Base-by-base conservation (phyloP, 2,888 invertebrate species). In the Gibbula magus region DNA sequence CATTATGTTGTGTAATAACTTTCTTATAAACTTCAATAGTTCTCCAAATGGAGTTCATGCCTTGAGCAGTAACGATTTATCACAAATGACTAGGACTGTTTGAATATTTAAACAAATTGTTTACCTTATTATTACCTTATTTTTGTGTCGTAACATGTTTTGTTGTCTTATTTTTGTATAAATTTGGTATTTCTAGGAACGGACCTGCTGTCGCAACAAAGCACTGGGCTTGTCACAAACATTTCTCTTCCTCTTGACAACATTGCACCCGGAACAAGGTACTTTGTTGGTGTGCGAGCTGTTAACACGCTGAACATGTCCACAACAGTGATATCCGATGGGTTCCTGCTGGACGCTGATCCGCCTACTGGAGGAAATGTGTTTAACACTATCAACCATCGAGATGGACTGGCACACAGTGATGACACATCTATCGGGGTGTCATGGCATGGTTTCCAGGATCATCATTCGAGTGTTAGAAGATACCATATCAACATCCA, bases 261-360 rank as follows among this genome's bases (percentile, higher is more conserved):
- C 2, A 79, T 86, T n/a, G 39, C 75, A 54, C 81, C 81, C 54
- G 86, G 85, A 45, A 82, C 81, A 0, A 75, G 35, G 45, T 85
- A 85, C 74, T 86, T 78, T 77, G 67, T 81, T 16, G 84, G 83
- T 16, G 80, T 86, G 4, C 79, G 73, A 25, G 85, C 86, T 10
- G 76, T 79, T 8, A 86, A 86, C 52, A 54, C 52, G 13, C 8
- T 53, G 20, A 52, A 52, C 32, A 32, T 76, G 54, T 56, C 53
- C 29, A 16, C 56, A 0, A 35, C 53, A 29, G 32, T 53, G 25
- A 53, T 61, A 22, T 56, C 56, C 2, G 76, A 76, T 51, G 76
- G 76, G 2, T 76, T 76, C 39, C 35, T 76, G 51, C 20, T 76
- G 32, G 76, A 76, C 32, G 61, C 39, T 35, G 76, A 76, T 20